A percentile compares a stretch with the other conserved stretches of the same genome.
Evolutionary conservation across 1,140 invertebrate genomes (phyloP).

Genomic region (Drosophila paulistorum): DNA sequence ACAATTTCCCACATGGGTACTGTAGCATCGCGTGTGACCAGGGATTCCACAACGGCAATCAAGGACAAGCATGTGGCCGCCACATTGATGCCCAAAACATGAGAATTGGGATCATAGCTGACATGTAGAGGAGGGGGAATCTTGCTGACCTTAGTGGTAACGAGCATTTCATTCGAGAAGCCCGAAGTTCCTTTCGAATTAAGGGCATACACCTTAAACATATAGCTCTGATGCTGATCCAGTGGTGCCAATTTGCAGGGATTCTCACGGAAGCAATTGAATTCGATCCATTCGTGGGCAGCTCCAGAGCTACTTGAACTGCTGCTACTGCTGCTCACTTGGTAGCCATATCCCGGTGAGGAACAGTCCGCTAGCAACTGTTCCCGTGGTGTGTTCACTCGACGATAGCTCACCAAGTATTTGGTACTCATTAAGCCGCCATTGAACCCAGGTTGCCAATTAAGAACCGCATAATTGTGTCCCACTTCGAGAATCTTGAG

Average conservation of each 20-base stretch:
- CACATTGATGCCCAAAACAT: constrained; percentile 90
- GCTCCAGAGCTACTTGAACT: constrained; percentile 70
- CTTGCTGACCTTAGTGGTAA: constrained; percentile 91
- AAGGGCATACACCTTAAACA: constrained; percentile 93
- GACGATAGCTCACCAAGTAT: constrained; percentile 90
- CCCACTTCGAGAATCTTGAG: constrained; percentile 88
- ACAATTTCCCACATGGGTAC: constrained; percentile 88
- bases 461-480: constrained; percentile 89
- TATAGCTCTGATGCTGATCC: constrained; percentile 92
- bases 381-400: constrained; percentile 85
- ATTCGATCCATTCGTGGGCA: constrained; percentile 89
- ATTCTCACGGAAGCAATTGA: constrained; percentile 92
- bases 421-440: constrained; percentile 93
- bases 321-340: constrained; percentile 46
- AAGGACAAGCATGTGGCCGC: constrained; percentile 89
- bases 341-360: constrained; percentile 77
- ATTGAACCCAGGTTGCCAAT: constrained; percentile 94
- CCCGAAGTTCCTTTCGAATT: constrained; percentile 93
- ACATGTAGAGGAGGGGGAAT: constrained; percentile 92
- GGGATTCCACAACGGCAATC: constrained; percentile 89
- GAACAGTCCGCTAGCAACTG: constrained; percentile 86
- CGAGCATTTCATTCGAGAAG: constrained; percentile 91
- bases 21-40: constrained; percentile 85
- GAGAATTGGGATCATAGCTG: constrained; percentile 90
- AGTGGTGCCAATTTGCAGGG: constrained; percentile 93